Evolutionary conservation across 2,113 vertebrate genomes (phyloP), one percentile per base, ranked within the genome.

Genomic region (Proteles cristata): DNA sequence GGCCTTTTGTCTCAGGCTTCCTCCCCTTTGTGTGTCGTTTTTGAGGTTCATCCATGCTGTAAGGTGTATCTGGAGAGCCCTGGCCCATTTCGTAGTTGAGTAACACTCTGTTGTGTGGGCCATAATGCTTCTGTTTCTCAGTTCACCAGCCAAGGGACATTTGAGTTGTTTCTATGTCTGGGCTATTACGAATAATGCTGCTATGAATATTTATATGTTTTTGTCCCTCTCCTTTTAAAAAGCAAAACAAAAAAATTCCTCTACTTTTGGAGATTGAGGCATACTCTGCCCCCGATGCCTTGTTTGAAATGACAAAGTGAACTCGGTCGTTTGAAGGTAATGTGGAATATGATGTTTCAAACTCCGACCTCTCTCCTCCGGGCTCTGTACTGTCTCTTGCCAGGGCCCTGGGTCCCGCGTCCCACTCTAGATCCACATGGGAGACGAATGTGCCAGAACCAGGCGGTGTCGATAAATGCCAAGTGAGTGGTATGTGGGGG

Each of bases 301-400:
- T 93, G 61, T 88, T 89, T 73, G 77, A 94, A 92, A 91, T 88
- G 9, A 63, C 50, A 61, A 48, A 90, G 63, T 2, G 66, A 93
- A 73, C 80, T 12, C 50, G 50, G 43, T 48, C 80, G n/a, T 61
- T 89, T 66, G 35, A 97, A 89, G 87, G 35, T 74, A 19, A 50
- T 55, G 94, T 94, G 73, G 69, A 81, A 28, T n/a, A 35, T 77
- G 89, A 69, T 15, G 81, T 76, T 82, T 45, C 48, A 16, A 45
- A 71, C 39, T 63, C n/a, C 48, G 16, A 45, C 53, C 50, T 82
- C 28, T 83, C 45, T 12, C 17, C 25, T 0, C 0, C 14, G 35
- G 90, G 50, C 23, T 43, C 4, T 3, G 28, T 45, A 17, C 50
- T 76, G 0, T 76, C n/a, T 73, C 85, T 33, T 69, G 53, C 25